A percentile compares a stretch with the other conserved stretches of the same genome.
These are phyloP conservation scores for Macropus fuliginosus DNA, from an alignment of 2,797 vertebrate genomes.

Conservation along the genomic window DNA sequence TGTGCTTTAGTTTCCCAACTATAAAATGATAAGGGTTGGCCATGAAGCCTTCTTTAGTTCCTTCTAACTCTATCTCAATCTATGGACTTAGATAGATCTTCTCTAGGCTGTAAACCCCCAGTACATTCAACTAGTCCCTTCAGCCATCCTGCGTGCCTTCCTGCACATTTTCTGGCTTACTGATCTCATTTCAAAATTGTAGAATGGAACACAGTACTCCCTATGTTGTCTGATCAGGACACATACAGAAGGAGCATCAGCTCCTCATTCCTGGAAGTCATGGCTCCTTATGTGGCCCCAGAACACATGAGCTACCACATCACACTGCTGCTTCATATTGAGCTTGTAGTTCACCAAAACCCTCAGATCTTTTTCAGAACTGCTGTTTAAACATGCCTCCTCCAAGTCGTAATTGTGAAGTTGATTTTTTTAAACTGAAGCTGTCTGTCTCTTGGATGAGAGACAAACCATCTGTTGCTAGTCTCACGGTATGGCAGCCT, in stretches of 20 bases:
- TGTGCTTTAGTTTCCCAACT: not conserved
- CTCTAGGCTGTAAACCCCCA: not conserved
- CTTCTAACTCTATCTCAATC: not conserved
- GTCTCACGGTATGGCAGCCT: not conserved
- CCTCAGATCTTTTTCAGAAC: not conserved
- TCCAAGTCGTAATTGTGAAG: not conserved
- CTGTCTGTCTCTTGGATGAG: not conserved
- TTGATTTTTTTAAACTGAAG: not conserved
- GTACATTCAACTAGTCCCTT: conserved; percentile 16
- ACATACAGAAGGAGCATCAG: not conserved
- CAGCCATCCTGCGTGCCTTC: not conserved
- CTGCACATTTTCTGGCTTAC: conserved; percentile 10
- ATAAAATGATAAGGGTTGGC: not conserved
- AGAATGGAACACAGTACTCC: not conserved
- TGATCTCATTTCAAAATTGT: not conserved
- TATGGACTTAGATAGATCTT: not conserved
- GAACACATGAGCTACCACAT: not conserved
- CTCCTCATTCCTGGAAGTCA: not conserved
- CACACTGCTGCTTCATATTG: not conserved
- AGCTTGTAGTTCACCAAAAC: not conserved
- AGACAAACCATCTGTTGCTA: not conserved
- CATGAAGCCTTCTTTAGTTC: not conserved
- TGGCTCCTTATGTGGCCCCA: not conserved
- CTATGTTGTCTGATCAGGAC: not conserved
- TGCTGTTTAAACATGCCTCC: conserved; percentile 8